Evolutionary conservation across 2,113 vertebrate genomes (phyloP), one percentile per base, ranked within the genome.

Genomic region (Paracanthobrama guichenoti): DNA sequence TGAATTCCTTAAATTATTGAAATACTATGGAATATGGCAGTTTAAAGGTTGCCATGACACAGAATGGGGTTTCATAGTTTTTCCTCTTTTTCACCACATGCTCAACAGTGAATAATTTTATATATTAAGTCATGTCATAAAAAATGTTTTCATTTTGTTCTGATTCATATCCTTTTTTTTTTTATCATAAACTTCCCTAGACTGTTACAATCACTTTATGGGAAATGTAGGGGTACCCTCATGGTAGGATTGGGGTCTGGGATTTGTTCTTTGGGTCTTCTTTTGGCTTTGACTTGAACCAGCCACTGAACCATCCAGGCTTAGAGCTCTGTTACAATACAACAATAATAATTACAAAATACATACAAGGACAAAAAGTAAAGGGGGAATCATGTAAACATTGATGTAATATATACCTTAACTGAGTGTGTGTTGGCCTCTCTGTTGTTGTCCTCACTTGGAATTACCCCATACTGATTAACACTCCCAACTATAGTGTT

Each of bases 241-340:
- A 73, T 79, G 85, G 86, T 57, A 35, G 86, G 48, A 55, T 35
- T 35, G 22, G 12, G 9, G 18, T 74, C 76, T 76, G 82, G 84
- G 50, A 66, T 55, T 44, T 76, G 82, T 13, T 90, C 84, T 48
- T 82, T 35, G 78, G 83, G 20, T 18, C 8, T 0, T 93, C 88
- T 69, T 87, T 91, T 55, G 94, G 88, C 84, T 95, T 96, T 0
- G 94, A 94, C 39, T 94, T 91, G 88, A 98, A 98, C 97, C 97
- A 98, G 31, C 95, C 88, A 14, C 92, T 92, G 88, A 98, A 96
- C 97, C 97, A 98, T 44, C 96, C 94, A n/a, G 92, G 93, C 42
- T 95, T 93, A 0, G 94, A 89, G 85, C 88, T 88, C 96, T 97
- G 89, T 22, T 57, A 81, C 13, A 72, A 20, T 35, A 16, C 22